These are phyloP conservation scores for Lepidurus packardi DNA, from an alignment of 1,140 invertebrate species.

Conservation along the genomic window DNA sequence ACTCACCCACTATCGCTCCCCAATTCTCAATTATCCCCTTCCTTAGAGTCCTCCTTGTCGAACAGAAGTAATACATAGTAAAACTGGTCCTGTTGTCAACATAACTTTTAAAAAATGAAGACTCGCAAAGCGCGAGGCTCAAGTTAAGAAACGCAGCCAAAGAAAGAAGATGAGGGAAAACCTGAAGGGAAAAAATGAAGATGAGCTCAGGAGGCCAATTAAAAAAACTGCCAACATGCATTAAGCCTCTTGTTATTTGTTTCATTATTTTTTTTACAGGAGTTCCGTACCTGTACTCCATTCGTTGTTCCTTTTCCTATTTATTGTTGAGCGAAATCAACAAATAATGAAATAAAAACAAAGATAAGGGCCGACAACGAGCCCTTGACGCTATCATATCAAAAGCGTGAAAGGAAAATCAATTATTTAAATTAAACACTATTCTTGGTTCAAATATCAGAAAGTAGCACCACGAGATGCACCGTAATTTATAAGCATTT, in stretches of 20 bases:
- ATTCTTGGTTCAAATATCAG: too few relatives aligned
- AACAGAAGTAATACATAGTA: not conserved
- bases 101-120: not conserved
- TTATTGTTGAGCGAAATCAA: not conserved
- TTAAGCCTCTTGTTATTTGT: not conserved
- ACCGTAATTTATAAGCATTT: too few relatives aligned
- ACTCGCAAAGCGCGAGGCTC: not conserved
- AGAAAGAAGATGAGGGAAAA: too few relatives aligned
- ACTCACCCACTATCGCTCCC: not conserved
- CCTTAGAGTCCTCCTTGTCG: not conserved
- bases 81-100: not conserved
- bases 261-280: not conserved
- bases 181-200: not conserved
- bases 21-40: conserved; percentile 9
- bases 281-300: not conserved
- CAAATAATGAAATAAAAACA: not conserved
- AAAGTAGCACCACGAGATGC: too few relatives aligned
- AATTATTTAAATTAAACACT: too few relatives aligned
- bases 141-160: too few relatives aligned
- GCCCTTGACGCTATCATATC: not conserved
- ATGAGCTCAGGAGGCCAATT: not conserved
- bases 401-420: not conserved
- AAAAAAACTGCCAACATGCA: not conserved
- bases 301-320: not conserved
- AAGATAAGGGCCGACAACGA: not conserved